Evolutionary conservation across 2,113 vertebrate genomes (phyloP), one percentile per base, ranked within the genome.

Genomic region (Lampris megalopsis): DNA sequence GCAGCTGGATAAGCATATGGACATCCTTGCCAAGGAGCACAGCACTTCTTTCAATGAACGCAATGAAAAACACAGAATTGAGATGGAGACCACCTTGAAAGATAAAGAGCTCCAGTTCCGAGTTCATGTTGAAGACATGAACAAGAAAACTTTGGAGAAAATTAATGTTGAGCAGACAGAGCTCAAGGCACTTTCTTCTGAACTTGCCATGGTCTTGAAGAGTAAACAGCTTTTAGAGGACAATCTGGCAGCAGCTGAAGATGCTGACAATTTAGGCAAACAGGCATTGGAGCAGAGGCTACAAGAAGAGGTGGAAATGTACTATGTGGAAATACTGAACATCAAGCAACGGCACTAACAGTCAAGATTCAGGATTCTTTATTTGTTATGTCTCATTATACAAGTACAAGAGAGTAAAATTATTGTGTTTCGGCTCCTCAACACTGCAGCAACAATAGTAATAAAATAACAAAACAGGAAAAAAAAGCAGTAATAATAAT

Each of bases 61-160:
- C 9, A 89, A 90, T 85, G 90, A 94, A 79, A 94, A 94, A 75
- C 90, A 94, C 43, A 85, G 93, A 66, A 63, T 81, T 77, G 95
- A 97, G 77, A 86, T 94, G 53, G 93, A 95, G 70, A 71, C 11
- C 0, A 66, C 96, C 60, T 38, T 97, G 71, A 96, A 96, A 91
- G 95, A 98, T 53, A 98, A 95, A 85, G 97, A 99, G 84, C 24
- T 71, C 5, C 86, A 94, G 79, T 96, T 98, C 80, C 94, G 90
- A 87, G 86, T 91, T 36, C 96, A 97, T 56, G 93, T 99, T 75
- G 92, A 96, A 88, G 96, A 97, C 62, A 97, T 99, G 95, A 99
- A 98, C 88, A 94, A 95, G 83, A 99, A 96, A 83, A 96, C 92
- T 0, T 87, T 97, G 48, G 96, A 97, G 91, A 97, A 97, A 71